phyloP scores from a whole-genome alignment of 2,888 invertebrate species.

The Helleia helle region DNA sequence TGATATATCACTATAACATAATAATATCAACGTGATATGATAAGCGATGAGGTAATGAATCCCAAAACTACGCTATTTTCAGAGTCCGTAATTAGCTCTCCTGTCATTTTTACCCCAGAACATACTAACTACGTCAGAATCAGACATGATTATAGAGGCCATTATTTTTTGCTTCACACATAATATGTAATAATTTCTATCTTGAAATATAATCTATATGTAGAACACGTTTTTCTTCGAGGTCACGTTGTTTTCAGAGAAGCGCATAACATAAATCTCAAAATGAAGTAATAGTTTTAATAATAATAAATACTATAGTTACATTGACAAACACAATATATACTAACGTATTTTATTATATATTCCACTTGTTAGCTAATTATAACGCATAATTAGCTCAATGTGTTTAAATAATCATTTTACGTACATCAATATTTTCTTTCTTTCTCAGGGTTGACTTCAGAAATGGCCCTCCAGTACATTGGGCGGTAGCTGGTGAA shows the following conservation, averaged over 20 bases:
- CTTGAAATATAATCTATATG: background rate
- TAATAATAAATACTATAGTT: too few relatives aligned
- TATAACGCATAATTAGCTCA: too few relatives aligned
- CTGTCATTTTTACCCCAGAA: slow-evolving; percentile 1
- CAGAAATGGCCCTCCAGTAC: slow-evolving; percentile 80
- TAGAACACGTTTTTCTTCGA: background rate
- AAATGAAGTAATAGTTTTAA: too few relatives aligned
- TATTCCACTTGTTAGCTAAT: too few relatives aligned
- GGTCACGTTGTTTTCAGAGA: too few relatives aligned
- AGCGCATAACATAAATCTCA: too few relatives aligned
- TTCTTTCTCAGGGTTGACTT: slow-evolving; percentile 80
- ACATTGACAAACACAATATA: too few relatives aligned
- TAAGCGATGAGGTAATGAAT: background rate
- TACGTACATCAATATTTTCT: background rate
- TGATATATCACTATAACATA: too few relatives aligned
- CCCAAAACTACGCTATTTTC: background rate
- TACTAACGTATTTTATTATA: too few relatives aligned
- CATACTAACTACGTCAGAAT: slow-evolving; percentile 1
- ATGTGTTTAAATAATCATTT: background rate
- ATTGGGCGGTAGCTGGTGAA: slow-evolving; percentile 85
- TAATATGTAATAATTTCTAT: background rate
- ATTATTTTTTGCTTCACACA: background rate
- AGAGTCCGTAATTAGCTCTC: background rate
- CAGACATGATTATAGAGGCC: background rate
- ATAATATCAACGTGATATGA: too few relatives aligned